Percentiles rank a stretch among this genome's conserved stretches.
Conservation (phyloP, 2,888 invertebrate genomes). For the Oscheius sp. region DNA sequence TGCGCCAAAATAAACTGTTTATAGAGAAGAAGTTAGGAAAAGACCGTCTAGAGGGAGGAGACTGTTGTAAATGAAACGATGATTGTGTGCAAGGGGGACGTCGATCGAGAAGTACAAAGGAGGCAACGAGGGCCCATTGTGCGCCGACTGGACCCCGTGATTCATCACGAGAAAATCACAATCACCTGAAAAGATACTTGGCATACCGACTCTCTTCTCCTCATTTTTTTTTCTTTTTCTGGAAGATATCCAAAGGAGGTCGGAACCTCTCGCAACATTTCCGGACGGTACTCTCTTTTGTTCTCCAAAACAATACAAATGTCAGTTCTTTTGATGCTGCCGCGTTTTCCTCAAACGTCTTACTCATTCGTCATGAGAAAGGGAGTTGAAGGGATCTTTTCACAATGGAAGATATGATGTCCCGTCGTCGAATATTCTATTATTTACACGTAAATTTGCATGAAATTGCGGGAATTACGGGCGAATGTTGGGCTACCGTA, state of each 20-base stretch:
- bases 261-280: no score
- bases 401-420: not conserved
- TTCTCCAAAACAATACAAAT: not conserved
- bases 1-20: not conserved
- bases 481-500: no score
- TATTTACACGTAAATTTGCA: not conserved
- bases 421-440: not conserved
- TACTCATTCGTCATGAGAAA: not conserved
- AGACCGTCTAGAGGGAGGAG: not conserved
- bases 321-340: not conserved
- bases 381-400: not conserved
- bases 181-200: slow-evolving; percentile 5
- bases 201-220: not conserved
- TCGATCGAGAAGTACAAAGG: slow-evolving; percentile 29
- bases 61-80: slow-evolving; percentile 30
- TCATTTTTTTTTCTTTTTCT: not conserved
- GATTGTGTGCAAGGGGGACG: slow-evolving; percentile 23
- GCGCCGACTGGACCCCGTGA: slow-evolving; percentile 30
- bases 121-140: slow-evolving; percentile 31
- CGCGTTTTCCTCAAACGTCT: not conserved
- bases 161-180: slow-evolving; percentile 16
- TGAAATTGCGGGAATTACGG: no score
- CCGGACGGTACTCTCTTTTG: no score
- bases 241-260: no score
- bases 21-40: not conserved